Conservation (phyloP, 2,888 invertebrate genomes). For the Chrysodeixis includens region DNA sequence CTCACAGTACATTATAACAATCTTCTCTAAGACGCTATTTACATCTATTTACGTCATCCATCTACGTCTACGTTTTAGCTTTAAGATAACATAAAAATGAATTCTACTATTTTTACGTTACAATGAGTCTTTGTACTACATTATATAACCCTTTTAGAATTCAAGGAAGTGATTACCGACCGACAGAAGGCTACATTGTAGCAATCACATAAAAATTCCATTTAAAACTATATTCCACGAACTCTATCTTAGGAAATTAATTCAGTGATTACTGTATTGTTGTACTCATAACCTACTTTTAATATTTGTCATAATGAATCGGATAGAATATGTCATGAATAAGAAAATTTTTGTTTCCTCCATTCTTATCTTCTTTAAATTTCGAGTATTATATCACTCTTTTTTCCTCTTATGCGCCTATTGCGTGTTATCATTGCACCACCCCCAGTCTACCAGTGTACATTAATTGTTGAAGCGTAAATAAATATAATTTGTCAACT, state of each 20-base stretch:
- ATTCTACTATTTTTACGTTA: background rate
- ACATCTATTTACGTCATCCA: background rate
- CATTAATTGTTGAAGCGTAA: too few species aligned
- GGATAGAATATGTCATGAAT: background rate
- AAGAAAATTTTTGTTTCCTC: too few species aligned
- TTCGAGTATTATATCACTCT: too few species aligned
- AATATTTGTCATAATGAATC: background rate
- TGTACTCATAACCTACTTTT: constrained; percentile 22
- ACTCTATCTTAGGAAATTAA: constrained; percentile 50
- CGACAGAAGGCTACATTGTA: constrained; percentile 39
- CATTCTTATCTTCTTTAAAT: too few species aligned
- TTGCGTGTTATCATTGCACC: too few species aligned
- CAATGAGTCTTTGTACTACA: constrained; percentile 19
- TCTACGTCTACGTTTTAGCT: background rate
- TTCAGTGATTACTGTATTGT: constrained; percentile 43
- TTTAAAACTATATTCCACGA: constrained; percentile 49
- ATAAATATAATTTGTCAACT: too few species aligned
- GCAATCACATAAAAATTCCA: constrained; percentile 44
- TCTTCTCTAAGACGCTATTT: background rate
- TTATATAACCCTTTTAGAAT: constrained; percentile 50
- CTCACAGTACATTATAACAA: too few species aligned
- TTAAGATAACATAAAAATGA: background rate
- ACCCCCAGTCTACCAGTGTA: too few species aligned
- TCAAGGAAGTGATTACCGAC: constrained; percentile 62
- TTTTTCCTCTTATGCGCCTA: too few species aligned